Evolutionary conservation across 1,140 invertebrate species (phyloP), one percentile per base, ranked within the genome.

Genomic region (Megalonaias nervosa): DNA sequence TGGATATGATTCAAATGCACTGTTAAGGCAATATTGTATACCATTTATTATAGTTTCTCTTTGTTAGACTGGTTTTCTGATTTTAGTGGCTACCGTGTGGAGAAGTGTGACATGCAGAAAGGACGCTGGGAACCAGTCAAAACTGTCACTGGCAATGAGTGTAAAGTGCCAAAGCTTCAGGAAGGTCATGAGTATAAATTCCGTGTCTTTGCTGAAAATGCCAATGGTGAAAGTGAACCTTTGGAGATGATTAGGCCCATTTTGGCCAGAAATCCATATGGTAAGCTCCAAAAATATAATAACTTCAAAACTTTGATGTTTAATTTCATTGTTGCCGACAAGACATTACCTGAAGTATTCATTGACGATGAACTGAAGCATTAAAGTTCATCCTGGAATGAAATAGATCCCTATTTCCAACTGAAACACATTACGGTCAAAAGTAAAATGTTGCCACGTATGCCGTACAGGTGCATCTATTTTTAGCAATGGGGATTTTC

Each of bases 191-290:
- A 97, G 89, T 96, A 97, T 84, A 92, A 95, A 86, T 98, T 99
- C 92, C 94, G 97, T 89, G 95, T 99, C 66, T 72, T 82, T 65
- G 98, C 98, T 64, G 97, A 99, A 89, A 99, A 99, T 92, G 97
- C 98, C 81, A 98, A 99, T 85, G 98, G 98, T 1, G 92, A 98
- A 15, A 98, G 97, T 17, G 97, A 99, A 82, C 96, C 97, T 21
- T 90, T 99, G 19, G 96, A 98, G 88, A 87, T 97, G 0, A 97
- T 97, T 82, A 96, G 95, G 88, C 94, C 97, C 17, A 94, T 98
- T 14, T 92, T 96, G 56, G 97, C 97, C 5, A 99, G 98, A 90
- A 97, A 96, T 91, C 97, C 97, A 80, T 99, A 97, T 91, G 96
- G 97, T 98, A 92, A 95, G 95, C 15, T 64, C 79, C 57, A 38